A percentile compares a stretch with the other conserved stretches of the same genome.
phyloP scores from a whole-genome alignment of 2,797 vertebrate species.

The Sebastes oblongus region DNA sequence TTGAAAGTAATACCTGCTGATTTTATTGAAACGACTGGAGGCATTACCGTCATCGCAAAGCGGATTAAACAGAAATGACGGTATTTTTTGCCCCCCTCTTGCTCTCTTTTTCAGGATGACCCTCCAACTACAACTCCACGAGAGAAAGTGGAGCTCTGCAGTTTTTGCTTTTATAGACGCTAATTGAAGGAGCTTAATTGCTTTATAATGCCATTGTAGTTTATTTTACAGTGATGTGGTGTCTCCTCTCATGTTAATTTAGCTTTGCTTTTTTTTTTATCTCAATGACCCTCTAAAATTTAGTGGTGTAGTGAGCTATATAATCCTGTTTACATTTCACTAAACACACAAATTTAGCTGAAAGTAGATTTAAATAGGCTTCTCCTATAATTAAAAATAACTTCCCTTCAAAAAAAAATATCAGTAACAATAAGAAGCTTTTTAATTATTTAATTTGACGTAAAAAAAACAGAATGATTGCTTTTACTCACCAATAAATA shows the following conservation, averaged over 20 bases:
- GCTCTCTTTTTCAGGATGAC: conserved; percentile 69
- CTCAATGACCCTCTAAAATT: conserved; percentile 47
- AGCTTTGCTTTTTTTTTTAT: conserved; percentile 68
- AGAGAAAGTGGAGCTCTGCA: conserved; percentile 65
- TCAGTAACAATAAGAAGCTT: neutral
- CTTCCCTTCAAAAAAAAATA: neutral
- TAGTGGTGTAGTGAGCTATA: conserved; percentile 10
- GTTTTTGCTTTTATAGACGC: conserved; percentile 80
- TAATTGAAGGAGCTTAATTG: conserved; percentile 84
- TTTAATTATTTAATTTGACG: conserved; percentile 15
- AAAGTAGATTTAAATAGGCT: conserved; percentile 29
- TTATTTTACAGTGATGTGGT: conserved; percentile 73
- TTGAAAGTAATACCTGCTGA: conserved; percentile 71
- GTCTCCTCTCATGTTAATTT: conserved; percentile 76
- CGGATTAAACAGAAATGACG: conserved; percentile 74
- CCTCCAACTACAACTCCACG: conserved; percentile 58
- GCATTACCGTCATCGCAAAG: conserved; percentile 69
- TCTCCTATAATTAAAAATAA: conserved; percentile 14
- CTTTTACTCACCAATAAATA: conserved; percentile 65
- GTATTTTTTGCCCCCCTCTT: conserved; percentile 59
- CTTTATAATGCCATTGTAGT: conserved; percentile 84
- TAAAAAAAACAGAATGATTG: neutral
- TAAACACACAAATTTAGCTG: conserved; percentile 20
- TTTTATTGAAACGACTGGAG: conserved; percentile 73
- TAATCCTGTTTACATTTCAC: conserved; percentile 28